Evolutionary conservation across 2,888 invertebrate genomes (phyloP).

Genomic region (Phortica okadai): DNA sequence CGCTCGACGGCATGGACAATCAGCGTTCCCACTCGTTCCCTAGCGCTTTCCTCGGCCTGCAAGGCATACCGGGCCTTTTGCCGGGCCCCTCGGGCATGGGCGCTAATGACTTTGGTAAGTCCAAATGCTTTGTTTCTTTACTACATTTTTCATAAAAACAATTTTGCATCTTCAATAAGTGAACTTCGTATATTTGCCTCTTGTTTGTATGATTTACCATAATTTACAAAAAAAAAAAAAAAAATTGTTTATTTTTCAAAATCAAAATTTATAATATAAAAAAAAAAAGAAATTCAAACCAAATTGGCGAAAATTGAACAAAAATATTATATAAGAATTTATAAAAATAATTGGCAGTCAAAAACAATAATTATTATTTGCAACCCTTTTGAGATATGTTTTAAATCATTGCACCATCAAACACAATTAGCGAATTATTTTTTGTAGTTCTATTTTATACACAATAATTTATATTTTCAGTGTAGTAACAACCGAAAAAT

Average conservation of each 20-base stretch:
- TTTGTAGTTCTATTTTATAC: constrained; percentile 12
- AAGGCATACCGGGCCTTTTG: constrained; percentile 87
- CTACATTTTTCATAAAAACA: constrained; percentile 4
- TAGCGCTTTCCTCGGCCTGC: constrained; percentile 86
- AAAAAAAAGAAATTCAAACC: neutral
- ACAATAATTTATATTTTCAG: neutral
- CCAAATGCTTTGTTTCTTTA: constrained; percentile 4
- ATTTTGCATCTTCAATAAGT: constrained; percentile 47
- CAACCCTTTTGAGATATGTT: constrained; percentile 18
- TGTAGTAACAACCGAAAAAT: constrained; percentile 14
- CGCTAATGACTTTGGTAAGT: constrained; percentile 90
- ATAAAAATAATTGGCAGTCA: constrained; percentile 2
- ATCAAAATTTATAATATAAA: neutral
- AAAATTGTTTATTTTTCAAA: constrained; percentile 1
- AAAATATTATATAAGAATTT: neutral
- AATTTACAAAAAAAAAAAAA: neutral
- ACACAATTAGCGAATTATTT: constrained; percentile 1
- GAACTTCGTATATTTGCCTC: constrained; percentile 56
- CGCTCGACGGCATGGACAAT: constrained; percentile 82
- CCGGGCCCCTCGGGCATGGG: constrained; percentile 92
- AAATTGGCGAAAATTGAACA: constrained; percentile 5
- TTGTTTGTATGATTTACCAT: constrained; percentile 59
- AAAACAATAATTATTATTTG: constrained; percentile 17
- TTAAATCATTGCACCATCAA: constrained; percentile 3
- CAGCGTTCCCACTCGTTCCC: constrained; percentile 86